phyloP scores from a whole-genome alignment of 2,797 vertebrate species.

The Agapornis canus region DNA sequence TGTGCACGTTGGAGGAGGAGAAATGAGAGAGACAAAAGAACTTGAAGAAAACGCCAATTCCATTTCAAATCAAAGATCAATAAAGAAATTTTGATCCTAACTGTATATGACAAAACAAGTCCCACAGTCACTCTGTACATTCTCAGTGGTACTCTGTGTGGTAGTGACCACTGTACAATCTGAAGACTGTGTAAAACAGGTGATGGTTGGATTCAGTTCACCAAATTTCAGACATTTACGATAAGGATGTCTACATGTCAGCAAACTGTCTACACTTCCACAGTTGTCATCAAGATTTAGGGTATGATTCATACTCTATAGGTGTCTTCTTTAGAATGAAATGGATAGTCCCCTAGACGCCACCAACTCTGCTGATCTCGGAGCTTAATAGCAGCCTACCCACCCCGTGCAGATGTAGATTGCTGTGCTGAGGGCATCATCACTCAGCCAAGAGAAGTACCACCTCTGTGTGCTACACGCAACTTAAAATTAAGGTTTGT shows the following conservation, averaged over 20 bases:
- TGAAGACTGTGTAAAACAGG: not conserved
- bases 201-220: not conserved
- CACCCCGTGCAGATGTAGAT: not conserved
- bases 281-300: not conserved
- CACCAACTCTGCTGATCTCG: not conserved
- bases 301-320: not conserved
- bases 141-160: not conserved
- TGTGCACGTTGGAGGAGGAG: fast-evolving
- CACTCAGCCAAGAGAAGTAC: not conserved
- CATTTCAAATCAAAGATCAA: not conserved
- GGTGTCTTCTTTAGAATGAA: not conserved
- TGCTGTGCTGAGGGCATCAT: not conserved
- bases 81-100: not conserved
- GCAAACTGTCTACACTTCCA: not conserved
- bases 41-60: not conserved
- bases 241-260: not conserved
- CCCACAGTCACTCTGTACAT: not conserved
- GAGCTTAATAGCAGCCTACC: not conserved
- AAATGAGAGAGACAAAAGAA: not conserved
- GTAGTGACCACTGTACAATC: not conserved
- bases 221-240: not conserved
- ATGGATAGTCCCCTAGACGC: not conserved
- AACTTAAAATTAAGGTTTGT: slow-evolving; percentile 25
- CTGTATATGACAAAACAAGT: not conserved
- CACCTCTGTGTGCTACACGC: not conserved